Conservation (phyloP, 2,113 vertebrate genomes). For the Limanda limanda region DNA sequence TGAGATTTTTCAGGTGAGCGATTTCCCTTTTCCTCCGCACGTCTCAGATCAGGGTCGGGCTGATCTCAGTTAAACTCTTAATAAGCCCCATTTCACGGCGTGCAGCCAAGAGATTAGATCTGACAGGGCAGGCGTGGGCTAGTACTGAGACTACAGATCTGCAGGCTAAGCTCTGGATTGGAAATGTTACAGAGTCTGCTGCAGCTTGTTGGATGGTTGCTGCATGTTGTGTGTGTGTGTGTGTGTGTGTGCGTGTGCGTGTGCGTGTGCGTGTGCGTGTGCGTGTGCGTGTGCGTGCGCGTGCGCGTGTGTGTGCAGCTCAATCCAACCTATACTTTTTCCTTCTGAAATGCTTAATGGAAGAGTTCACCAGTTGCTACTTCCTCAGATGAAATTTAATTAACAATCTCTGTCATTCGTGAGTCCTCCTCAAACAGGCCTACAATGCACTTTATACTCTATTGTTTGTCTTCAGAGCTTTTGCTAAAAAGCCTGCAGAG, state of each 20-base stretch:
- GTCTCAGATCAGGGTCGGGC: constrained; percentile 51
- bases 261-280: too few species aligned
- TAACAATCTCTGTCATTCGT: neutral
- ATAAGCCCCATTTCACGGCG: constrained; percentile 78
- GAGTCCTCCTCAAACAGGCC: too few species aligned
- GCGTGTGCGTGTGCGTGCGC: too few species aligned
- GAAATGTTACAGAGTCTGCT: constrained; percentile 63
- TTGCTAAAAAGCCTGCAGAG: too few species aligned
- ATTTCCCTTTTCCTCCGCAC: constrained; percentile 45
- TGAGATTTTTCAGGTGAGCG: constrained; percentile 63
- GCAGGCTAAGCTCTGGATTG: constrained; percentile 70
- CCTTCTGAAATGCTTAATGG: constrained; percentile 18
- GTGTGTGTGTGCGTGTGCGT: neutral
- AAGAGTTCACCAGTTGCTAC: neutral
- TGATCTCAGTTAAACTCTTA: constrained; percentile 77
- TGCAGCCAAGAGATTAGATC: constrained; percentile 76
- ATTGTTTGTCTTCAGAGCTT: too few species aligned
- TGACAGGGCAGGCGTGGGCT: constrained; percentile 71
- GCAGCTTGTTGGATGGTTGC: constrained; percentile 36
- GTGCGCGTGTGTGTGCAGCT: neutral
- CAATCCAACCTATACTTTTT: constrained; percentile 17
- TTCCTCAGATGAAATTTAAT: too few species aligned
- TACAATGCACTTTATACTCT: too few species aligned
- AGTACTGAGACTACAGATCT: constrained; percentile 70
- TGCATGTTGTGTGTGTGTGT: constrained; percentile 35